Percentiles rank a stretch among this genome's conserved stretches.
phyloP scores from a whole-genome alignment of 2,113 vertebrate genomes.

The Emydura subglobosa region DNA sequence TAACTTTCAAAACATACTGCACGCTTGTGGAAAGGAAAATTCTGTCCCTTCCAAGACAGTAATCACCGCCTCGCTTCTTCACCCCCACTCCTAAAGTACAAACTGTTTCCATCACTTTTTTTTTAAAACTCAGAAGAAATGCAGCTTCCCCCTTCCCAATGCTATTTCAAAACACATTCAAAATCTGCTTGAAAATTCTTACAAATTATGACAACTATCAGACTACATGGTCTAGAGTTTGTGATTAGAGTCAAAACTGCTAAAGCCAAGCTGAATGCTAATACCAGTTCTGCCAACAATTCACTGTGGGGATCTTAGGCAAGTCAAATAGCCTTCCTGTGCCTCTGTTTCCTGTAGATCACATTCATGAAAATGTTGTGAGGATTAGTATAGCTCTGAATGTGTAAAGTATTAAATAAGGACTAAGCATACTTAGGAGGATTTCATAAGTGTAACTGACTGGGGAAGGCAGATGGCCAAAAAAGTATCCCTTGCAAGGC shows the following conservation, averaged over 20 bases:
- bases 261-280: accelerated
- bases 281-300: background rate
- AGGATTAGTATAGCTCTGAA: background rate
- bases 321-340: no score
- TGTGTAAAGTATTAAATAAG: background rate
- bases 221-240: background rate
- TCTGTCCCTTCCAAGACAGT: background rate
- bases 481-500: background rate
- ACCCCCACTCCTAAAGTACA: background rate
- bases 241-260: background rate
- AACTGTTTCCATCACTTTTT: background rate
- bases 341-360: background rate
- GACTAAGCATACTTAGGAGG: background rate
- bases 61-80: background rate
- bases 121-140: background rate
- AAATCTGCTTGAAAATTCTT: background rate
- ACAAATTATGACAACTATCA: accelerated
- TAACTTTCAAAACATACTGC: background rate
- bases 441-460: background rate
- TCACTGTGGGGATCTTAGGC: background rate
- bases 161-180: background rate
- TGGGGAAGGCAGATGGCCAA: background rate
- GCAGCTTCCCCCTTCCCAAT: background rate
- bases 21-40: background rate
- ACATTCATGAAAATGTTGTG: background rate